Evolutionary conservation across 2,113 vertebrate species (phyloP).

Genomic region (Rhinogobius similis): DNA sequence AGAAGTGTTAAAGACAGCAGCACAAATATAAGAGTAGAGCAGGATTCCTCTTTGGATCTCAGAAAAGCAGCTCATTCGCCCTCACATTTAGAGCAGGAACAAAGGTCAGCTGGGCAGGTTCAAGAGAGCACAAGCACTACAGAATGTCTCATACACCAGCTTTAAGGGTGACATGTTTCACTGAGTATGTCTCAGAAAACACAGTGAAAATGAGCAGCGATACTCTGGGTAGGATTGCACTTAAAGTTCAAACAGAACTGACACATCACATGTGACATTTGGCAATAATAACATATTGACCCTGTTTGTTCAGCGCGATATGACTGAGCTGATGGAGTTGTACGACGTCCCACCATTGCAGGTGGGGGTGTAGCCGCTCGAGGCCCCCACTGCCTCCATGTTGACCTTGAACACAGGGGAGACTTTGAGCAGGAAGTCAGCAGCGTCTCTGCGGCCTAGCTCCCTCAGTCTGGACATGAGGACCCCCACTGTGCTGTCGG

Average conservation of each 20-base stretch:
- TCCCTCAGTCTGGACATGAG: slow-evolving; percentile 91
- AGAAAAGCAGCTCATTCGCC: slow-evolving; percentile 36
- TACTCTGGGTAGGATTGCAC: slow-evolving; percentile 52
- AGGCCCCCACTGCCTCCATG: slow-evolving; percentile 80
- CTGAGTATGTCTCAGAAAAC: slow-evolving; percentile 1
- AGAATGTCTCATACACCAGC: slow-evolving; percentile 14
- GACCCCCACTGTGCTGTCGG: slow-evolving; percentile 88
- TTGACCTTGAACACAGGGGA: slow-evolving; percentile 92
- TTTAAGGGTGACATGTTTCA: not conserved
- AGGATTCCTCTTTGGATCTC: slow-evolving; percentile 57
- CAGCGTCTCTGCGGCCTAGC: slow-evolving; percentile 92
- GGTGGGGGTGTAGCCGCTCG: slow-evolving; percentile 84
- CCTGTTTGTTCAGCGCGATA: slow-evolving; percentile 85
- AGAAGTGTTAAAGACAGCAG: slow-evolving; percentile 43
- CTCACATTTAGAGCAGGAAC: slow-evolving; percentile 43
- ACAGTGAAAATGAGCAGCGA: slow-evolving; percentile 33
- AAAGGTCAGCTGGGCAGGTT: slow-evolving; percentile 30
- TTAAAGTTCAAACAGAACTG: slow-evolving; percentile 24
- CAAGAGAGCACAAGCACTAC: slow-evolving; percentile 44
- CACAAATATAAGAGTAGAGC: slow-evolving; percentile 38
- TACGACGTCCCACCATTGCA: slow-evolving; percentile 95
- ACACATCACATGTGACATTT: slow-evolving; percentile 1
- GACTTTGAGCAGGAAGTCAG: slow-evolving; percentile 91
- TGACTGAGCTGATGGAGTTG: slow-evolving; percentile 96
- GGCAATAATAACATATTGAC: not conserved